These are phyloP conservation scores for Hydrozoanthus gracilis DNA, from an alignment of 92 coral and sea anemone species.

Conservation along the genomic window DNA sequence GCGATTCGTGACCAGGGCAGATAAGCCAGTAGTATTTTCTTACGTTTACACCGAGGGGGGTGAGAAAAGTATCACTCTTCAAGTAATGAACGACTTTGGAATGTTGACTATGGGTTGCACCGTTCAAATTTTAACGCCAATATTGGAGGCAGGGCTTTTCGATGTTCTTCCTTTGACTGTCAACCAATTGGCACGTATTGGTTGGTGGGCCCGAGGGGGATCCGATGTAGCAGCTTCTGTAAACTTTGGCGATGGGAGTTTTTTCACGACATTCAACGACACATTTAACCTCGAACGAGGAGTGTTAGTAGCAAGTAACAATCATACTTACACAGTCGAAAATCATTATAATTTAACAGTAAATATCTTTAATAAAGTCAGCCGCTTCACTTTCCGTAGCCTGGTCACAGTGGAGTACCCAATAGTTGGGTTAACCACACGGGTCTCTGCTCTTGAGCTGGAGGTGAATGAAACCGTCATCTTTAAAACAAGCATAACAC, in stretches of 20 bases:
- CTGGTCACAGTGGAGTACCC: slow-evolving; percentile 62
- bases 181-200: slow-evolving; percentile 49
- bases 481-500: slow-evolving; percentile 51
- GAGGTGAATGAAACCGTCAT: slow-evolving; percentile 88
- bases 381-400: slow-evolving; percentile 16
- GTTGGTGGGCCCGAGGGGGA: slow-evolving; percentile 76
- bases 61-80: slow-evolving; percentile 34
- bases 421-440: slow-evolving; percentile 54
- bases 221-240: slow-evolving; percentile 61
- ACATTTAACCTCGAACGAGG: slow-evolving; percentile 20
- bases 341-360: slow-evolving; percentile 63
- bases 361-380: slow-evolving; percentile 63
- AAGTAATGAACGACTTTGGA: slow-evolving; percentile 60
- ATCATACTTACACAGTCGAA: slow-evolving; percentile 51
- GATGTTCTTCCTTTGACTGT: slow-evolving; percentile 34
- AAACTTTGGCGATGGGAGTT: slow-evolving; percentile 72
- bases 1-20: slow-evolving; percentile 45
- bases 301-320: slow-evolving; percentile 33
- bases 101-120: slow-evolving; percentile 34
- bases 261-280: slow-evolving; percentile 21
- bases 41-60: slow-evolving; percentile 37
- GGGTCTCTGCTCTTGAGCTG: slow-evolving; percentile 66
- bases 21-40: slow-evolving; percentile 38
- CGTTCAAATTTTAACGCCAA: slow-evolving; percentile 44
- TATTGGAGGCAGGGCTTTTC: slow-evolving; percentile 52